A percentile compares a stretch with the other conserved stretches of the same genome.
phyloP scores from a whole-genome alignment of 2,797 vertebrate species.

The Sorex maritimensis region DNA sequence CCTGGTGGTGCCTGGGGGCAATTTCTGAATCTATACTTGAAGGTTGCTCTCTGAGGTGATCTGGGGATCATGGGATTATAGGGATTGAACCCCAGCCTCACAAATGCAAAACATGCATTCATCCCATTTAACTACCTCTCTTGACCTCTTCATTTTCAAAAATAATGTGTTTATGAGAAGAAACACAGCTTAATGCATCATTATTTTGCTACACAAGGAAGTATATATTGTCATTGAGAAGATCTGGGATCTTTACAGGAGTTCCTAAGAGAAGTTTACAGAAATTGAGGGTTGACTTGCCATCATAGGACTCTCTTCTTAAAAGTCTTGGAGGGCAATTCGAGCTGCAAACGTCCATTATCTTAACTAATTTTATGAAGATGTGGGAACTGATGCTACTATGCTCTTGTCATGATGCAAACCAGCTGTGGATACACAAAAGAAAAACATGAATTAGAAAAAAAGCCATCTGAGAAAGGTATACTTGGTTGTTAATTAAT shows the following conservation, averaged over 20 bases:
- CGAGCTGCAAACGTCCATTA: not conserved
- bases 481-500: not conserved
- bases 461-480: not conserved
- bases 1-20: no score
- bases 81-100: no score
- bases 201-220: slow-evolving; percentile 26
- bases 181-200: not conserved
- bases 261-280: not conserved
- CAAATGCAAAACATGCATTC: no score
- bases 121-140: no score
- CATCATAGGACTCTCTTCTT: no score
- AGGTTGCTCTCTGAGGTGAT: no score
- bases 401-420: not conserved
- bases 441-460: slow-evolving; percentile 18
- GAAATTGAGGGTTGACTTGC: not conserved
- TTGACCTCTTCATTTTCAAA: not conserved
- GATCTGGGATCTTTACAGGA: not conserved
- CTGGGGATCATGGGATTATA: no score
- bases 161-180: not conserved
- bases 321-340: no score
- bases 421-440: not conserved
- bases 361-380: not conserved
- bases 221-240: not conserved
- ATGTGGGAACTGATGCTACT: not conserved
- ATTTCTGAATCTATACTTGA: no score